Evolutionary conservation across 2,113 vertebrate genomes (phyloP), one percentile per base, ranked within the genome.

Genomic region (Apodemus speciosus): DNA sequence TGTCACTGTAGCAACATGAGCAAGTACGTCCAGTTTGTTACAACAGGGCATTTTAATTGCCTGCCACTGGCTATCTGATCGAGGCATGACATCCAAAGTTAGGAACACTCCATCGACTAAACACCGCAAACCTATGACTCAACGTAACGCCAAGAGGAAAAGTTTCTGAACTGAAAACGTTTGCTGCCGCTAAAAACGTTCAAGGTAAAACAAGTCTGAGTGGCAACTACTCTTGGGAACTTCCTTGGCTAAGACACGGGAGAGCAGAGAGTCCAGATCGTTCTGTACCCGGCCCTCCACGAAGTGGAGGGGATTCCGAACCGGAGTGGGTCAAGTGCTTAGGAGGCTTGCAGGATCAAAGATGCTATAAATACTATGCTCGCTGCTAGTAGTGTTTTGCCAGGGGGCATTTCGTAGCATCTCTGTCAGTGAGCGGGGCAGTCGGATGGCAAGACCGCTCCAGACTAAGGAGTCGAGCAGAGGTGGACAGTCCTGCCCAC

Each of bases 1-100:
- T 92, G 90, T 77, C 92, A 95, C 75, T 77, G 85, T 60, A 96
- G 69, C 96, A 85, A 97, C 91, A 35, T 5, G 88, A 98, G 97
- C 98, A 96, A 95, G 97, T 96, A 97, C 0, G 94, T 92, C 97
- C 95, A 97, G 97, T 97, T 97, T 85, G 2, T 83, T 72, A 93
- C 96, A 93, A 83, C 91, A 96, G 80, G 13, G 38, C 77, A 0
- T 68, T 80, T 90, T 92, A 96, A 96, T 53, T 95, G 96, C 56
- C 80, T 62, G 75, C 90, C 91, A 92, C 3, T 40, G 92, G 90
- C 93, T 89, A 32, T 62, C 53, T 86, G 64, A 85, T 95, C 71
- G 95, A 96, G 94, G 73, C 18, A 0, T 0, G 96, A 79, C 95
- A 95, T 3, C 89, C 93, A 6, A 94, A 97, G 86, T 96, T 95